Evolutionary conservation across 2,113 vertebrate species (phyloP), one percentile per base, ranked within the genome.

Genomic region (Manacus vitellinus): DNA sequence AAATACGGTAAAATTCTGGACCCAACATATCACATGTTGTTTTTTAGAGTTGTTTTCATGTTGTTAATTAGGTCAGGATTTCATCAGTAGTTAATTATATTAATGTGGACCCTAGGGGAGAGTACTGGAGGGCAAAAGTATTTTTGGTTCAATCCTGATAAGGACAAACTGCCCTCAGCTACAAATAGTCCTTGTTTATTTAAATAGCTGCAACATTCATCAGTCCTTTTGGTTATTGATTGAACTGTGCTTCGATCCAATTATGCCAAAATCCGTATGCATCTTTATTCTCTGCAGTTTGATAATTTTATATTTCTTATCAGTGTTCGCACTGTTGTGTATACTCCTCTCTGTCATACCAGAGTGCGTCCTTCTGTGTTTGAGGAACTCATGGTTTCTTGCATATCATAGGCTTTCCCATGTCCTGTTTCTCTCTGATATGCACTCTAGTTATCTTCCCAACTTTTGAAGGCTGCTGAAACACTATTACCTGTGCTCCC

Each of bases 121-220:
- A 83, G 17, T 54, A 44, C 73, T 92, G 51, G 77, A 89, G 73
- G 88, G 54, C 73, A 95, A 84, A 94, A 72, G 12, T 86, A 72
- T 82, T 95, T 95, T 87, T 91, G 19, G 61, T 87, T 95, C 91
- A 89, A 68, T 89, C 24, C 31, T 68, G 65, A 28, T 89, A 68
- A 89, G 65, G 86, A 81, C 52, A 91, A 49, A 46, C 28, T 81
- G 93, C 89, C 95, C 65, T 78, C 30, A 68, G 89, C 84, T 92
- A 61, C 44, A 56, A 8, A 55, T 59, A 77, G 12, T 63, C 68
- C 37, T 41, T 62, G 44, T 75, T 89, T 94, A n/a, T 86, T 90
- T 86, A 67, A 86, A 92, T 43, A 87, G 86, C 76, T 70, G 17
- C 44, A 85, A 43, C n/a, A 65, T 39, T 89, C n/a, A 46, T 81